phyloP scores from a whole-genome alignment of 2,797 vertebrate species.

The Catamblyrhynchus diadema region DNA sequence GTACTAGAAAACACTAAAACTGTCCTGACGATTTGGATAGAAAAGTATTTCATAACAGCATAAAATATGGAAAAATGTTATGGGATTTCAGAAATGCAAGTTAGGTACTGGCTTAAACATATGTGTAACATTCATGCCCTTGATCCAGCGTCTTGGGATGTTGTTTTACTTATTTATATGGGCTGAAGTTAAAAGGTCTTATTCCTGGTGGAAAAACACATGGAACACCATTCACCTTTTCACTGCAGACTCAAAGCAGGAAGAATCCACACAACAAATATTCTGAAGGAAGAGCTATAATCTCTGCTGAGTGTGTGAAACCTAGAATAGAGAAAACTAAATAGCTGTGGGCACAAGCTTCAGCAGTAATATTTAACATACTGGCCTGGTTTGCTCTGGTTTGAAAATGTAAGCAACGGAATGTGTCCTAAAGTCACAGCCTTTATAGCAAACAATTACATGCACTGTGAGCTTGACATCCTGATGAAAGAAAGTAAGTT shows the following conservation, averaged over 20 bases:
- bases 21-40: neutral
- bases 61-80: neutral
- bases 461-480: neutral
- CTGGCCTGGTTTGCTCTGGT: neutral
- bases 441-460: neutral
- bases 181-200: neutral
- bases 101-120: neutral
- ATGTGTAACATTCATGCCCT: neutral
- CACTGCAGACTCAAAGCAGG: neutral
- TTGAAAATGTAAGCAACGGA: neutral
- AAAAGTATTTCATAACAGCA: neutral
- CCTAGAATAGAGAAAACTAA: neutral
- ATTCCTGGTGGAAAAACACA: neutral
- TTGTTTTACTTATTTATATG: neutral
- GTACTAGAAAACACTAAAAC: neutral
- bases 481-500: constrained; percentile 5
- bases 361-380: neutral
- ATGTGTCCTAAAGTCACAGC: neutral
- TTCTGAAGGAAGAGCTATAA: neutral
- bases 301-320: neutral
- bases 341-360: neutral
- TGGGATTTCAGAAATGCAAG: neutral
- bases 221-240: neutral
- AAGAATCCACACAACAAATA: neutral
- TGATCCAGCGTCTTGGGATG: neutral